These are phyloP conservation scores for Oryzias dopingdopingensis DNA, from an alignment of 2,797 vertebrate genomes.

Conservation along the genomic window DNA sequence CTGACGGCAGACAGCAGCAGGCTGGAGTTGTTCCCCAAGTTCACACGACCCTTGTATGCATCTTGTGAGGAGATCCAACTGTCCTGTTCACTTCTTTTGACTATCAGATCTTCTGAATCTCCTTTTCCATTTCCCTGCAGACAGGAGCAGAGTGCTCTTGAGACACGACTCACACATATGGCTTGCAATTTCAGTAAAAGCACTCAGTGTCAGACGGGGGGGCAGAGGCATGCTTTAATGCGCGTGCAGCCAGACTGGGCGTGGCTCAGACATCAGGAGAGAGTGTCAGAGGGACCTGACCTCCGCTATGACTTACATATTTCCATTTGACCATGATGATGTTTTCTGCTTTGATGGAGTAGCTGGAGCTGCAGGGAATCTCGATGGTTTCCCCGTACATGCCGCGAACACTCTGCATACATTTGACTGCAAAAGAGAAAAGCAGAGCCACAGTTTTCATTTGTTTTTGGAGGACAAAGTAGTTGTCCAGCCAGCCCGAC, in stretches of 20 bases:
- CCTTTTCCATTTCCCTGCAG: conserved; percentile 62
- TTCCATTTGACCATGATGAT: conserved; percentile 73
- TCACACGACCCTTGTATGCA: conserved; percentile 67
- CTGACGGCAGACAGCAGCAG: conserved; percentile 60
- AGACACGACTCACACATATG: conserved; percentile 31
- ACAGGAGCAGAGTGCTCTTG: conserved; percentile 23
- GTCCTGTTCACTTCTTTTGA: conserved; percentile 33
- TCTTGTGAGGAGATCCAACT: conserved; percentile 18
- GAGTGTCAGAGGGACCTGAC: conserved; percentile 57
- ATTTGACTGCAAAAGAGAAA: conserved; percentile 51
- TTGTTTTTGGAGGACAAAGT: conserved; percentile 17
- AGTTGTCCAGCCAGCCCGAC: conserved; percentile 26
- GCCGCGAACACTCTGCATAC: conserved; percentile 49
- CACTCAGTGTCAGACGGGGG: conserved; percentile 32
- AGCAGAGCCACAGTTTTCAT: conserved; percentile 26
- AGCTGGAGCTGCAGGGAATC: conserved; percentile 69
- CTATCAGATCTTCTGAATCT: conserved; percentile 58
- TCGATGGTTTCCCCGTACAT: conserved; percentile 67
- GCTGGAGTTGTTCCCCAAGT: conserved; percentile 56
- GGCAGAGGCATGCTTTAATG: conserved; percentile 51
- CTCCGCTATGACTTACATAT: conserved; percentile 73
- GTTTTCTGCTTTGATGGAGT: conserved; percentile 25
- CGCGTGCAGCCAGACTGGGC: conserved; percentile 59
- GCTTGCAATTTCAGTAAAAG: conserved; percentile 34
- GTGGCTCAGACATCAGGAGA: conserved; percentile 58